These are phyloP conservation scores for Drosophila mojavensis DNA, from an alignment of 1,140 invertebrate species.

Conservation along the genomic window DNA sequence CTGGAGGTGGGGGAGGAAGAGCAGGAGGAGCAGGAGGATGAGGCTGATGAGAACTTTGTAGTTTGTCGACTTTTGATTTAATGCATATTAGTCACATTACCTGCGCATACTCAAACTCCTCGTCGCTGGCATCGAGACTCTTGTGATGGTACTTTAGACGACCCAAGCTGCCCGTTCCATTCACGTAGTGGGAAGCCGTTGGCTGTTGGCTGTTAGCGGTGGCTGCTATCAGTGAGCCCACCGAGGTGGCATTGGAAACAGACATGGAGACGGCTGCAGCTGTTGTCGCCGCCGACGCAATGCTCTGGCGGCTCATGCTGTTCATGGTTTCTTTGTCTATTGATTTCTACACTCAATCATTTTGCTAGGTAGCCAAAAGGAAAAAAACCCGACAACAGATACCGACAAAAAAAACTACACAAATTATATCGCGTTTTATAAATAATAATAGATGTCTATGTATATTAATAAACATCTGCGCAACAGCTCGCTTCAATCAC, in stretches of 20 bases:
- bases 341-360: slow-evolving; percentile 78
- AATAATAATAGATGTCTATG: not conserved
- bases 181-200: slow-evolving; percentile 66
- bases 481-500: slow-evolving; percentile 23
- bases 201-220: slow-evolving; percentile 52
- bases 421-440: not conserved
- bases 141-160: slow-evolving; percentile 77
- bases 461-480: not conserved
- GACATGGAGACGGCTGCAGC: slow-evolving; percentile 66
- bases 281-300: slow-evolving; percentile 69
- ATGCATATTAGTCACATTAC: slow-evolving; percentile 49
- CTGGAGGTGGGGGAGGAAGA: not conserved
- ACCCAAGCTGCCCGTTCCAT: slow-evolving; percentile 79
- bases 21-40: too few species aligned
- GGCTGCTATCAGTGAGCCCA: slow-evolving; percentile 69
- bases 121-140: slow-evolving; percentile 79
- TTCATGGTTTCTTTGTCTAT: slow-evolving; percentile 72
- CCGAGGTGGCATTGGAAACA: slow-evolving; percentile 71
- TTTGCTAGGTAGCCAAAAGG: slow-evolving; percentile 29
- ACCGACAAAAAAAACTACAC: slow-evolving; percentile 38
- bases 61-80: slow-evolving; percentile 8
- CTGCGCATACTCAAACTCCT: slow-evolving; percentile 82
- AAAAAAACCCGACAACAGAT: slow-evolving; percentile 32
- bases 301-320: slow-evolving; percentile 77
- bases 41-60: not conserved